A percentile compares a stretch with the other conserved stretches of the same genome.
Evolutionary conservation across 2,888 invertebrate species (phyloP).

Genomic region (Xanthorhoe spadicearia): DNA sequence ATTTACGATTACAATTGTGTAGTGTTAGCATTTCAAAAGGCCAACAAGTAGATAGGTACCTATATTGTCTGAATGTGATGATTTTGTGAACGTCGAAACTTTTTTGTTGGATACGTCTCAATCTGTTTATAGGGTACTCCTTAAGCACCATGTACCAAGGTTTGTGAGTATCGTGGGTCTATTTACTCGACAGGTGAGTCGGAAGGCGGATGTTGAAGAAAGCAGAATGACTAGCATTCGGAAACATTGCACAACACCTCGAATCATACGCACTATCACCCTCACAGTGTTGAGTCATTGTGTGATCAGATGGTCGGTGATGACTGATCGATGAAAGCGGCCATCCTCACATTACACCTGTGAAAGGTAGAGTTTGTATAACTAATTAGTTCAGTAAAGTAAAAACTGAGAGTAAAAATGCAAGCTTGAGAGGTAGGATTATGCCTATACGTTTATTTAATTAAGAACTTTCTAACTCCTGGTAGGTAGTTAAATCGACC

Average conservation of each 20-base stretch:
- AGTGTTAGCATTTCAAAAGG: no score
- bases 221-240: conserved; percentile 22
- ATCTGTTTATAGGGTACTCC: not conserved
- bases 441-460: no score
- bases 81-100: not conserved
- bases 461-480: no score
- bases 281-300: conserved; percentile 21
- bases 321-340: conserved; percentile 6
- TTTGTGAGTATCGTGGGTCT: conserved; percentile 4
- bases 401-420: not conserved
- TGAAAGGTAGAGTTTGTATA: not conserved
- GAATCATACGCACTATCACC: not conserved
- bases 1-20: not conserved
- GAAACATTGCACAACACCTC: conserved; percentile 16
- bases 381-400: not conserved
- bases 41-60: no score
- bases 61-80: no score
- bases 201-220: conserved; percentile 24
- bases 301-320: conserved; percentile 25
- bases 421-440: no score
- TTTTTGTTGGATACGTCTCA: not conserved
- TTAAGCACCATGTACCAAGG: not conserved
- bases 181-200: conserved; percentile 11
- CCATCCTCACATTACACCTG: not conserved
- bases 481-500: no score